phyloP scores from a whole-genome alignment of 2,113 vertebrate species.

The Ornithorhynchus anatinus region DNA sequence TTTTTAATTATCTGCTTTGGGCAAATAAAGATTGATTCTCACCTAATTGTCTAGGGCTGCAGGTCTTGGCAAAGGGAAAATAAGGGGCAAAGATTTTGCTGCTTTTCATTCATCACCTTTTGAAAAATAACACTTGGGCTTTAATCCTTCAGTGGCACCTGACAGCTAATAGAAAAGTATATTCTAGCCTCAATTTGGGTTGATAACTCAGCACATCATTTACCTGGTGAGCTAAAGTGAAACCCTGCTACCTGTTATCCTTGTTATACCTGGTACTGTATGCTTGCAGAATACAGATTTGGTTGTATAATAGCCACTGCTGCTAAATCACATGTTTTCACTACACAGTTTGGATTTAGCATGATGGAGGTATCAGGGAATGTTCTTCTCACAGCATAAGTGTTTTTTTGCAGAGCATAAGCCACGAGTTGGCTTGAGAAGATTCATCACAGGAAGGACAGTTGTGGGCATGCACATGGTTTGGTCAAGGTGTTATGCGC shows the following conservation, averaged over 20 bases:
- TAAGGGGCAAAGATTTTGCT: background rate
- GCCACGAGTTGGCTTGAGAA: no score
- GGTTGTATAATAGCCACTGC: no score
- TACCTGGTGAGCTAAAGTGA: background rate
- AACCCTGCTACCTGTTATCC: background rate
- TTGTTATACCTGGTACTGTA: no score
- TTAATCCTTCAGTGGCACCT: background rate
- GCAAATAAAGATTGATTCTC: slow-evolving; percentile 26
- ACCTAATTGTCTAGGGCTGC: background rate
- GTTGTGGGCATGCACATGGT: no score
- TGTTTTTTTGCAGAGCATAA: no score
- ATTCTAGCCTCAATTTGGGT: background rate
- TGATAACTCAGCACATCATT: background rate
- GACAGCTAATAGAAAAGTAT: background rate
- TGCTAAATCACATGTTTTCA: no score
- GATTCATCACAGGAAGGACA: no score
- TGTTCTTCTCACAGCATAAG: no score
- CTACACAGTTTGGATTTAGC: no score
- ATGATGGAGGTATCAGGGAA: no score
- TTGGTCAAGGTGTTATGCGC: no score
- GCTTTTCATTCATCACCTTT: slow-evolving; percentile 17
- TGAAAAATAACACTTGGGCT: slow-evolving; percentile 20
- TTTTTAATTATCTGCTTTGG: slow-evolving; percentile 5
- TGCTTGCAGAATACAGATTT: slow-evolving; percentile 10
- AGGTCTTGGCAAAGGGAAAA: background rate